Evolutionary conservation across 2,113 vertebrate genomes (phyloP).

Genomic region (Notothenia rossii): DNA sequence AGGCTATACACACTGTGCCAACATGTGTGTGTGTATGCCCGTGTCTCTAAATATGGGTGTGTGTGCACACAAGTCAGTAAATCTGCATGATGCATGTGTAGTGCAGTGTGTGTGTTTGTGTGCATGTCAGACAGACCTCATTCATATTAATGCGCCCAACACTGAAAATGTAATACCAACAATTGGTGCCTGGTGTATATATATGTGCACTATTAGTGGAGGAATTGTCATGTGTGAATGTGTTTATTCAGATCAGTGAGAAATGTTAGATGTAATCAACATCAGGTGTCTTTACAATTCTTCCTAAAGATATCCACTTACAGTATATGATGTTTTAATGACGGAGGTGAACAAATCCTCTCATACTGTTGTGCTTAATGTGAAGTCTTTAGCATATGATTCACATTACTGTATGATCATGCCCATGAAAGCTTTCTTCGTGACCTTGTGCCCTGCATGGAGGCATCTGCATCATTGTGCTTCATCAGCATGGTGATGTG

Average conservation of each 20-base stretch:
- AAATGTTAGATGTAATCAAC: conserved; percentile 16
- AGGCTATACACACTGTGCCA: conserved; percentile 35
- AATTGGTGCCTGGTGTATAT: conserved; percentile 71
- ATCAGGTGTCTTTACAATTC: conserved; percentile 5
- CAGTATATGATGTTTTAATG: no score
- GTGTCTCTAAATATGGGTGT: conserved; percentile 1
- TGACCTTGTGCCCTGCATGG: no score
- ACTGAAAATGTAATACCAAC: conserved; percentile 79
- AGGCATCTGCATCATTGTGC: background rate
- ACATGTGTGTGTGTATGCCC: conserved; percentile 31
- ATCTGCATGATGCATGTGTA: conserved; percentile 23
- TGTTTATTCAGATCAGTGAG: conserved; percentile 20
- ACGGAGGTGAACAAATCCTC: background rate
- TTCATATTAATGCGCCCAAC: conserved; percentile 82
- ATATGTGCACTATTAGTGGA: conserved; percentile 50
- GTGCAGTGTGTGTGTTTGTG: conserved; percentile 34
- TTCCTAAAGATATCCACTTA: background rate
- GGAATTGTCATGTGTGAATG: conserved; percentile 35
- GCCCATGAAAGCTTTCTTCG: background rate
- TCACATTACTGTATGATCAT: background rate
- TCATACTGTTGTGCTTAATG: background rate
- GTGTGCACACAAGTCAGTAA: conserved; percentile 35
- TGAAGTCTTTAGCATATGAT: background rate
- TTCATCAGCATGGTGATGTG: background rate
- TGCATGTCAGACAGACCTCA: conserved; percentile 61